These are phyloP conservation scores for Lophius piscatorius DNA, from an alignment of 2,113 vertebrate species.

Conservation along the genomic window DNA sequence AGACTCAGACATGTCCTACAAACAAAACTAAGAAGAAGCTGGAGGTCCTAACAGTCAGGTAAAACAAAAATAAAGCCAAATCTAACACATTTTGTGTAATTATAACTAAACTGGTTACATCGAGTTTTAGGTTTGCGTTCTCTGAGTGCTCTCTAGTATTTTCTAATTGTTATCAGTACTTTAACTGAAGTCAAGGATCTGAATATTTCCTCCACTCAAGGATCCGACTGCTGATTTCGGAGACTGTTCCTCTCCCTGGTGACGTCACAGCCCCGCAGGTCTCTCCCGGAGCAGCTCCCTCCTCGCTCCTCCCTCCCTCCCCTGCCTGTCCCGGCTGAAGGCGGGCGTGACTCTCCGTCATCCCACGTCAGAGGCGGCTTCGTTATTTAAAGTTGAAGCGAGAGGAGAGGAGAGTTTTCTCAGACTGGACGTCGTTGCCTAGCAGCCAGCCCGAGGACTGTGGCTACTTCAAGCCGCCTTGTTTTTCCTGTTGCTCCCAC, in stretches of 20 bases:
- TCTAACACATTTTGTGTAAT: no score
- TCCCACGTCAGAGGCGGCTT: constrained; percentile 70
- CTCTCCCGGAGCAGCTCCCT: background rate
- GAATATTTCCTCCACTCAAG: background rate
- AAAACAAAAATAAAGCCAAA: no score
- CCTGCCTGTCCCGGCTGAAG: constrained; percentile 14
- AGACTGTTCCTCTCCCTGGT: background rate
- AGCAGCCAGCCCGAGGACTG: constrained; percentile 57
- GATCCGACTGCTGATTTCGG: no score
- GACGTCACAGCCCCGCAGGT: background rate
- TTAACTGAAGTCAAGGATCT: background rate
- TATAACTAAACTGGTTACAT: no score
- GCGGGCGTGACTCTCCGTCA: constrained; percentile 55
- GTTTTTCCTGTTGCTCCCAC: background rate
- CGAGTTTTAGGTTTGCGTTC: no score
- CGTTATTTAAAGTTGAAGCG: constrained; percentile 77
- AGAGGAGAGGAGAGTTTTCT: constrained; percentile 57
- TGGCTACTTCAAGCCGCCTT: constrained; percentile 12
- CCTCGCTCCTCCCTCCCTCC: constrained; percentile 30
- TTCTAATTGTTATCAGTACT: no score
- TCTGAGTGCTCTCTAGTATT: no score
- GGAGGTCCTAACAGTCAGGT: no score
- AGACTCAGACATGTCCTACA: no score
- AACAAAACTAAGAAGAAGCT: no score
- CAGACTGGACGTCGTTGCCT: constrained; percentile 68